Base-by-base conservation (phyloP, 1,140 invertebrate genomes). In the Eurosta solidaginis region DNA sequence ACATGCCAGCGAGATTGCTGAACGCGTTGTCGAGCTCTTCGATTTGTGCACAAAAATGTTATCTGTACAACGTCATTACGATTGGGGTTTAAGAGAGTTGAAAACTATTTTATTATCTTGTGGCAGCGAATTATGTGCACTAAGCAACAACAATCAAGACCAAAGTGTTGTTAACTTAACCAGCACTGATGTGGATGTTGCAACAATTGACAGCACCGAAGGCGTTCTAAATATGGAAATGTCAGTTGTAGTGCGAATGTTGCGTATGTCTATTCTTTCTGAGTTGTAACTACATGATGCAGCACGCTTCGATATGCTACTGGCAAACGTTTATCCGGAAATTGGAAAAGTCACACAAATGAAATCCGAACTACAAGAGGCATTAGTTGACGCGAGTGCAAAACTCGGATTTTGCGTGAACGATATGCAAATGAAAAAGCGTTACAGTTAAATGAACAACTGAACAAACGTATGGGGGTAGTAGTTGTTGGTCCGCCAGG, bases 381-480 rank as follows among this genome's bases (percentile, higher is more conserved):
- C 90, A 47, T 89, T 25, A 88, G 90, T 44, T 40, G 90, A 92
- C 44, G 89, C 92, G 33, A 95, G 91, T 81, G 83, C 88, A 10
- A 90, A 92, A 36, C 87, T 93, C 77, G 91, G 91, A 29, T 85
- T 96, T 0, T 84, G 90, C 27, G 83, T 90, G 1, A 94, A 93
- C 85, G 90, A 94, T 75, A 90, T 89, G 81, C 87, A 97, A 91
- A 91, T 10, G 92, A 93, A 83, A 98, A 98, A 90, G 95, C 96
- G 81, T 86, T 98, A 47, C 97, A 99, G 88, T 88, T 99, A n/a
- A 93, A 97, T 87, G 97, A 99, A 85, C 98, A 99, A 88, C 87
- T 99, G 9, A 92, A 95, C 84, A 97, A 97, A 89, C 92, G 98
- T 82, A 98, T 97, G 91, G 98, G 98, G 6, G 97, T 99, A 0